Evolutionary conservation across 1,140 invertebrate genomes (phyloP), one percentile per base, ranked within the genome.

Genomic region (Habropoda laboriosa): DNA sequence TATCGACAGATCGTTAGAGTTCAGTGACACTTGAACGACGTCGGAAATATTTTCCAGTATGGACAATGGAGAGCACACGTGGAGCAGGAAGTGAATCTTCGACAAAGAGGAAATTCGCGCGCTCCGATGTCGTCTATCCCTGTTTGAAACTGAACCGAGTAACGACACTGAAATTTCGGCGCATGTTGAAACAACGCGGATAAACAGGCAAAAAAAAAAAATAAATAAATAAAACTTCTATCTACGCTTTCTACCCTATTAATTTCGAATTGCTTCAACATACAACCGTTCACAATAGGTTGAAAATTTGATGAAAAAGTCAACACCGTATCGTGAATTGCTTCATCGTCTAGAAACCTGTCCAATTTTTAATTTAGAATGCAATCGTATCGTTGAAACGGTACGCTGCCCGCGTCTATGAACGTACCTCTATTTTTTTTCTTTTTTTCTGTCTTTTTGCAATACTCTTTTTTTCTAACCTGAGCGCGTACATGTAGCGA

Each of bases 361-460:
- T 55, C 18, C 24, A 40, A 53, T 55, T 57, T 24, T 71, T 71
- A 71, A 71, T 61, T 61, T 49, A 47, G 27, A 38, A 47, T 30
- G 32, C 57, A 24, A 49, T 61, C 30, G 30, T 60, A 8, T 12
- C 30, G 27, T 42, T 32, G 27, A 60, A 70, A 55, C n/a, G 21
- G 8, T 40, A 24, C 35, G 21, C 13, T n/a, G 51, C 13, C 45
- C 21, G 32, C n/a, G 30, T 51, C 45, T 64, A 27, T 42, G 38
- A 1, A n/a, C 24, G 35, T 45, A 18, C 24, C n/a, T 18, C 21
- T 4, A 13, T 66, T 49, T 10, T 10, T 42, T 24, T 0, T 45
- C 16, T 71, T 21, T 27, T 42, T 40, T 21, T 32, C 2, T 6
- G 1, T 3, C 27, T 47, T 16, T 47, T 61, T 24, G 16, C 24